Percentiles rank a stretch among this genome's conserved stretches.
Conservation (phyloP, 2,888 invertebrate genomes). For the Hydriomena furcata region DNA sequence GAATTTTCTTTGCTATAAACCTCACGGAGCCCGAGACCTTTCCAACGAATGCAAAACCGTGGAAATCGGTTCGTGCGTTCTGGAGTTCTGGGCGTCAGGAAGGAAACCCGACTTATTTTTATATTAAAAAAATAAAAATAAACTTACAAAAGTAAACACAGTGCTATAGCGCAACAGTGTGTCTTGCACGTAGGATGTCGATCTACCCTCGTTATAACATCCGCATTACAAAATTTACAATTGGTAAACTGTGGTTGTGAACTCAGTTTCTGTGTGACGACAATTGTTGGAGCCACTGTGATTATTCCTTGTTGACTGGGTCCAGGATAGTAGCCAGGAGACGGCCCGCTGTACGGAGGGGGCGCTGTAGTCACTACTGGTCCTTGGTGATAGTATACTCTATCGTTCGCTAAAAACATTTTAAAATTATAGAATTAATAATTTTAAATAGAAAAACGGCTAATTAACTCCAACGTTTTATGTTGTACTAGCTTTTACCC, state of each 20-base stretch:
- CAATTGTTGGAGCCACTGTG: neutral
- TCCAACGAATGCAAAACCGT: too few species aligned
- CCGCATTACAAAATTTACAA: conserved; percentile 5
- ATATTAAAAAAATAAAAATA: too few species aligned
- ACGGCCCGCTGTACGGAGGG: neutral
- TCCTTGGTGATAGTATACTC: neutral
- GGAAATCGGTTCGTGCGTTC: too few species aligned
- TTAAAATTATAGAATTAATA: too few species aligned
- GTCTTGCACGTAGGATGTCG: conserved; percentile 1
- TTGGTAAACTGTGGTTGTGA: neutral
- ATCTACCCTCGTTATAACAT: conserved; percentile 1
- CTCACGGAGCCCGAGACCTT: too few species aligned
- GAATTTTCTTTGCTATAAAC: too few species aligned
- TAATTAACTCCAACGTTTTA: too few species aligned
- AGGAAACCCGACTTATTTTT: too few species aligned
- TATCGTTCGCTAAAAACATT: neutral
- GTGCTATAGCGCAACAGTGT: conserved; percentile 13
- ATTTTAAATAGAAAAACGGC: too few species aligned
- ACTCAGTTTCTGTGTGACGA: conserved; percentile 1
- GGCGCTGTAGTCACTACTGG: neutral
- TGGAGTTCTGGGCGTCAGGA: too few species aligned
- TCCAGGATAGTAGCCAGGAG: neutral
- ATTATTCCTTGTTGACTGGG: neutral
- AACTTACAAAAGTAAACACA: conserved; percentile 17
- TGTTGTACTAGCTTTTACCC: too few species aligned